These are phyloP conservation scores for Globicephala melas DNA, from an alignment of 2,113 vertebrate species.

Conservation along the genomic window DNA sequence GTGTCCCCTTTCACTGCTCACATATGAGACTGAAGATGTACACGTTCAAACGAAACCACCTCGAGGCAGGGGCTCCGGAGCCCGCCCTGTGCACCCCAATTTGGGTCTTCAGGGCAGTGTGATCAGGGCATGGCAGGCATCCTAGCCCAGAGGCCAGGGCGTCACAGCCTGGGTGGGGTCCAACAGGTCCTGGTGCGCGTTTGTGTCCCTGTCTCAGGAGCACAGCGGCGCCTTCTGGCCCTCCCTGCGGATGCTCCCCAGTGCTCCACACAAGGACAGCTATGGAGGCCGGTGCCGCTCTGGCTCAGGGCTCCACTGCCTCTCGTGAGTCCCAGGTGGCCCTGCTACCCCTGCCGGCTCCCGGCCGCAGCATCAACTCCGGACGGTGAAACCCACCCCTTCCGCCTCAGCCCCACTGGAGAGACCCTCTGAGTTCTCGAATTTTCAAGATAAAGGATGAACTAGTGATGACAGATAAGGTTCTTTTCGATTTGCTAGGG, in stretches of 20 bases:
- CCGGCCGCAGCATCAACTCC: background rate
- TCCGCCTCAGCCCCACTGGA: background rate
- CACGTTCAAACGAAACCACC: background rate
- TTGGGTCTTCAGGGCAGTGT: too few relatives aligned
- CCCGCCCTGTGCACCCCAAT: fast-evolving
- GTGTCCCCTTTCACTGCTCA: background rate
- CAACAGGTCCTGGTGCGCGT: background rate
- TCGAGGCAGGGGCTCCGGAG: background rate
- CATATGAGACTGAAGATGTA: background rate
- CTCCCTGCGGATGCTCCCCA: too few relatives aligned
- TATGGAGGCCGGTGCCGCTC: background rate
- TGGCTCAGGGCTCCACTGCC: background rate
- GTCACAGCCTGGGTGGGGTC: background rate
- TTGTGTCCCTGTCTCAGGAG: background rate
- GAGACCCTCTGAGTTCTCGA: background rate
- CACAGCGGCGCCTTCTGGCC: background rate
- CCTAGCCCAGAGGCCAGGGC: background rate
- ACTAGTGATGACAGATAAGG: too few relatives aligned
- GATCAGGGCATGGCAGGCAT: too few relatives aligned
- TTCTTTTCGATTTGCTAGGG: background rate
- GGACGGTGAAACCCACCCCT: background rate
- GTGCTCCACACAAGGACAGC: background rate
- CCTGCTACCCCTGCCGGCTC: background rate
- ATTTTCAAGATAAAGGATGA: background rate
- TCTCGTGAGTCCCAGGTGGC: background rate